phyloP scores from a whole-genome alignment of 2,113 vertebrate genomes.

The Chiloscyllium plagiosum region DNA sequence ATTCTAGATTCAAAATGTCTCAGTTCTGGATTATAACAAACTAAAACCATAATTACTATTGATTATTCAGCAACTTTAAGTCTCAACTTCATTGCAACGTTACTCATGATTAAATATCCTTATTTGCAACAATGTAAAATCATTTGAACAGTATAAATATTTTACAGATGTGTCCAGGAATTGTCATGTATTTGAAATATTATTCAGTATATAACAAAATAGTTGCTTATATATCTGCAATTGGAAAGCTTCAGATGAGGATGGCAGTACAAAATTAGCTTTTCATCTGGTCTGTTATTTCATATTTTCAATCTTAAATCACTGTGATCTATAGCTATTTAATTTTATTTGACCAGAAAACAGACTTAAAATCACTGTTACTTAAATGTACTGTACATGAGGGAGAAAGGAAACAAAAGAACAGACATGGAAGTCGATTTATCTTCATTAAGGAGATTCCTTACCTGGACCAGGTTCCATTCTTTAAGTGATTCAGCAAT shows the following conservation, averaged over 20 bases:
- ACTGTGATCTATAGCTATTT: neutral
- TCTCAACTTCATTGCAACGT: neutral
- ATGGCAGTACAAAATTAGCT: neutral
- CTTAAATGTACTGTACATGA: neutral
- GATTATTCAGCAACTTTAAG: neutral
- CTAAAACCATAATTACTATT: neutral
- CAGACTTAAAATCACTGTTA: neutral
- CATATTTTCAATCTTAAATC: neutral
- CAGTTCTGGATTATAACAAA: neutral
- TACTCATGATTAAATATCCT: neutral
- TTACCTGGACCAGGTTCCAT: constrained; percentile 98
- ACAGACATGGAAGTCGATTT: too few species aligned
- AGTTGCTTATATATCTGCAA: neutral
- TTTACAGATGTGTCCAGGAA: neutral
- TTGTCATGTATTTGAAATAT: neutral
- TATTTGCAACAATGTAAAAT: neutral
- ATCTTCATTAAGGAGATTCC: constrained; percentile 39
- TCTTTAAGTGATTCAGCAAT: constrained; percentile 95
- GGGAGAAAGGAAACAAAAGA: neutral
- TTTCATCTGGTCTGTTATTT: neutral
- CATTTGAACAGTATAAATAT: neutral
- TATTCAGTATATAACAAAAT: neutral
- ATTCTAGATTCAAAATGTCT: neutral
- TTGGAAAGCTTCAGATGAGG: neutral
- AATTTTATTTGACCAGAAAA: neutral